Percentiles rank a stretch among this genome's conserved stretches.
phyloP scores from a whole-genome alignment of 2,113 vertebrate genomes.

The Syrmaticus mikado region DNA sequence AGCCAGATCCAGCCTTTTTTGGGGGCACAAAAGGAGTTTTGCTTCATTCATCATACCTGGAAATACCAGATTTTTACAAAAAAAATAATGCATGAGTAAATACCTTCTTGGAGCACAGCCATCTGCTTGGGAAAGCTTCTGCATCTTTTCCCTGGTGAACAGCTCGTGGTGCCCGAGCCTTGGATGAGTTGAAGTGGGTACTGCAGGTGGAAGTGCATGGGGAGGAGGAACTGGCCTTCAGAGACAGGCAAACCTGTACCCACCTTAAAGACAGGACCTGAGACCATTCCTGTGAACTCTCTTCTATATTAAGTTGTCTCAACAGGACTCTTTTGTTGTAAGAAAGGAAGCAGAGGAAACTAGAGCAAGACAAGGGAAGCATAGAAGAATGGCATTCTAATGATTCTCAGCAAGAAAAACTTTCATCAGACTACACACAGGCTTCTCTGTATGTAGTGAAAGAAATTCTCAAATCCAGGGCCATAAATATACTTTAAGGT shows the following conservation, averaged over 20 bases:
- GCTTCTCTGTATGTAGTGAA: background rate
- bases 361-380: background rate
- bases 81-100: rapidly evolving
- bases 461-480: background rate
- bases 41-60: background rate
- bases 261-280: background rate
- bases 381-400: background rate
- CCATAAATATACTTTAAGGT: background rate
- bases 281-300: background rate
- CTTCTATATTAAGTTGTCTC: background rate
- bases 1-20: background rate
- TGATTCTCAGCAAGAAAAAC: background rate
- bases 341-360: background rate
- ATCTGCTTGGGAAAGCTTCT: background rate
- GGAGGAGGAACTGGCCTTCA: background rate
- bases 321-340: background rate
- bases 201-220: background rate
- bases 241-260: background rate
- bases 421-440: background rate
- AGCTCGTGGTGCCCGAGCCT: background rate
- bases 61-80: background rate
- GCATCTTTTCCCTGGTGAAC: background rate
- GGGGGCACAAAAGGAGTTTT: background rate
- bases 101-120: background rate
- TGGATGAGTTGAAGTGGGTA: background rate